phyloP scores from a whole-genome alignment of 2,797 vertebrate species.

The Karalla daura region DNA sequence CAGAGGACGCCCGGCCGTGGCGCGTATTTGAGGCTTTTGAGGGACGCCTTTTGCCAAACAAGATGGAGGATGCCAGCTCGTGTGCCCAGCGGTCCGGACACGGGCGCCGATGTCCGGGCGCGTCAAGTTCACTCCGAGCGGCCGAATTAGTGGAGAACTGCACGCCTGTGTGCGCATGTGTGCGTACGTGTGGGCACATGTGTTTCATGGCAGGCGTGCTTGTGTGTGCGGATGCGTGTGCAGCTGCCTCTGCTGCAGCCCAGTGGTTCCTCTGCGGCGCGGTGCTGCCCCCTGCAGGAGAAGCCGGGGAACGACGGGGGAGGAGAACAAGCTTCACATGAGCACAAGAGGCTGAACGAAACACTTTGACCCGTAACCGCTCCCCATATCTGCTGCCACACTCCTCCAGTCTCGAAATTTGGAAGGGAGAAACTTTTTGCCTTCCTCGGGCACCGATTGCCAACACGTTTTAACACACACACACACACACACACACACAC shows the following conservation, averaged over 20 bases:
- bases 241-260: constrained; percentile 25
- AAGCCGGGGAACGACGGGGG: background rate
- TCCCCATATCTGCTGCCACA: background rate
- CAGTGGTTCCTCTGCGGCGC: constrained; percentile 32
- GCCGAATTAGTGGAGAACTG: background rate
- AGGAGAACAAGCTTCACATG: background rate
- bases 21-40: background rate
- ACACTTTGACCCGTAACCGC: background rate
- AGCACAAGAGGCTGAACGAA: background rate
- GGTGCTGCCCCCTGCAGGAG: constrained; percentile 66
- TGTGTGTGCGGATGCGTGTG: constrained; percentile 5
- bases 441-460: background rate
- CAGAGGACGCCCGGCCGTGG: background rate
- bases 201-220: too few species aligned
- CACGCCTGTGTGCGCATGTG: background rate
- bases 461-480: background rate
- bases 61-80: constrained; percentile 16
- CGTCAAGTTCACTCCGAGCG: constrained; percentile 1
- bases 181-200: constrained; percentile 3
- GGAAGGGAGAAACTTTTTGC: too few species aligned
- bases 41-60: background rate
- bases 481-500: constrained; percentile 1
- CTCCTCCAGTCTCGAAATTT: background rate
- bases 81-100: background rate
- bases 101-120: background rate